Percentiles rank a stretch among this genome's conserved stretches.
These are phyloP conservation scores for Atlantisia rogersi DNA, from an alignment of 2,113 vertebrate species.

Conservation along the genomic window DNA sequence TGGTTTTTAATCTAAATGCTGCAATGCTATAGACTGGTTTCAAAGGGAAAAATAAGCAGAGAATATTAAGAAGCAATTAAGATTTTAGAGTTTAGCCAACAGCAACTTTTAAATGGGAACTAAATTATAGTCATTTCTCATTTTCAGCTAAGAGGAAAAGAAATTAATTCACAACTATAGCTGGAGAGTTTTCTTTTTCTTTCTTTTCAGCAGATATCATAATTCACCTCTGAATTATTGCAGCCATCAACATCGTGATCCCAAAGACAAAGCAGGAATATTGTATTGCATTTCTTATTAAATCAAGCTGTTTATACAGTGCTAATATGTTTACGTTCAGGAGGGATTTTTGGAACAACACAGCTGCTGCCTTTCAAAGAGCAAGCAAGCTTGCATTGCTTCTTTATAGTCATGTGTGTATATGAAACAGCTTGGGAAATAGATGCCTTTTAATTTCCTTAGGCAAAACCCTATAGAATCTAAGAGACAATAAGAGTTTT, in stretches of 20 bases:
- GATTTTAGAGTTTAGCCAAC: constrained; percentile 67
- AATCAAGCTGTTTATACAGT: constrained; percentile 66
- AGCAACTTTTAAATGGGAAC: constrained; percentile 65
- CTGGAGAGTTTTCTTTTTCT: constrained; percentile 46
- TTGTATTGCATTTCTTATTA: constrained; percentile 41
- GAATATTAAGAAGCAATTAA: constrained; percentile 73
- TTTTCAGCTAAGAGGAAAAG: constrained; percentile 59
- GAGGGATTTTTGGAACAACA: constrained; percentile 53
- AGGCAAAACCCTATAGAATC: constrained; percentile 29
- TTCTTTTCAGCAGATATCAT: constrained; percentile 24
- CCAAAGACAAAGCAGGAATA: constrained; percentile 45
- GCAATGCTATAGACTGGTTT: constrained; percentile 2
- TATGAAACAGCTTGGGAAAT: constrained; percentile 25
- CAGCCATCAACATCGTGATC: not conserved
- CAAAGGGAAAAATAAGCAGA: constrained; percentile 43
- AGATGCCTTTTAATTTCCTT: constrained; percentile 48
- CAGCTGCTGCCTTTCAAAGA: constrained; percentile 65
- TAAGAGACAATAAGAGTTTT: not conserved
- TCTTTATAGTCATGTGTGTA: constrained; percentile 1
- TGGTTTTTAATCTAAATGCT: constrained; percentile 30
- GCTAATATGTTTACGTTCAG: constrained; percentile 66
- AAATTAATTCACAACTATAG: constrained; percentile 61
- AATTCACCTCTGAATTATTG: constrained; percentile 63
- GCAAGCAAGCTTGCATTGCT: constrained; percentile 1
- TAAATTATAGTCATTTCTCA: constrained; percentile 72